Base-by-base conservation (phyloP, 2,113 vertebrate species). In the Stercorarius parasiticus region DNA sequence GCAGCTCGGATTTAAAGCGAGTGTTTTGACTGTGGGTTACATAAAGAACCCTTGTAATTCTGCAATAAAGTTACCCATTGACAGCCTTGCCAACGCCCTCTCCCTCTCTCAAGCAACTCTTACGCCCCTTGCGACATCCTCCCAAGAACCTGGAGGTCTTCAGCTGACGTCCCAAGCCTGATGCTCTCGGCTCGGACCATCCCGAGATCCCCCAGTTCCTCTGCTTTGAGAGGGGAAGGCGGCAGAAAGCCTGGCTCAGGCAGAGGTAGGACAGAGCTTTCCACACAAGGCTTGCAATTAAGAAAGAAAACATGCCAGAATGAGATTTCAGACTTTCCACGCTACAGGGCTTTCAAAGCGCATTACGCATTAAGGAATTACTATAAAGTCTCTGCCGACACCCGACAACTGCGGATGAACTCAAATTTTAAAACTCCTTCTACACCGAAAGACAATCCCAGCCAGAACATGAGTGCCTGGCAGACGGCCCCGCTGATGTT, bases 21-120 rank as follows among this genome's bases (percentile, higher is more conserved):
- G 89, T 91, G 94, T 95, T 97, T 96, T 96, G 94, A 85, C 82
- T 86, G 94, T 17, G 79, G 71, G 78, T 95, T 94, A 87, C 95
- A 95, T 95, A 97, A 97, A 97, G 91, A 96, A 71, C 78, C 87
- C 84, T 95, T 94, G 86, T 94, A 95, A 94, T 80, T 72, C 94
- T 43, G 86, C 88, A 93, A 94, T 95, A 56, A 94, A 92, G 94
- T 95, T 76, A 93, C 79, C 93, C 84, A 95, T 80, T 82, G 78
- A 91, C 84, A 95, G 93, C 43, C 64, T 58, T 77, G 84, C 93
- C 94, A 93, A 95, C 45, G 59, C 78, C 94, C 93, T 95, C 66
- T 71, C 77, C 43, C 80, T 62, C 73, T 76, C 71, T 42, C 83
- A 30, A 77, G 55, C 4, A 1, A 65, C 70, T 93, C 58, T 79